phyloP scores from a whole-genome alignment of 2,113 vertebrate species.

The Platichthys flesus region DNA sequence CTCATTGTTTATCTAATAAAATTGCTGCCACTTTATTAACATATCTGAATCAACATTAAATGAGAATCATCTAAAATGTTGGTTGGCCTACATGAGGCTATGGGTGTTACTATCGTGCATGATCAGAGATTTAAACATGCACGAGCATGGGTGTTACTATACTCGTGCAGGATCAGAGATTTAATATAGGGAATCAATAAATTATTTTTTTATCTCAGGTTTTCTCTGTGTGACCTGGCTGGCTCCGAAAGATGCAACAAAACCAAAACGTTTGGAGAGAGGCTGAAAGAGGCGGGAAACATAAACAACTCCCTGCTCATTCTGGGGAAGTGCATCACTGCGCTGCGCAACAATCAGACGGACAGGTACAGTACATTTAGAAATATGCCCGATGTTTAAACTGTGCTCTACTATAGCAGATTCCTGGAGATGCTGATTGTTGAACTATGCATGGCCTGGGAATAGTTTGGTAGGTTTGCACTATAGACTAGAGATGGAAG shows the following conservation, averaged over 20 bases:
- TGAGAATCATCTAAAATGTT: too few species aligned
- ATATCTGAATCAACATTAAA: too few species aligned
- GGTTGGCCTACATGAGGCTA: too few species aligned
- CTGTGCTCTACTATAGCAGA: neutral
- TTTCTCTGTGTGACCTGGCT: constrained; percentile 91
- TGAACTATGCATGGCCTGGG: neutral
- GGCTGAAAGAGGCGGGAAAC: constrained; percentile 91
- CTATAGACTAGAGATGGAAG: too few species aligned
- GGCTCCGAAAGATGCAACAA: constrained; percentile 92
- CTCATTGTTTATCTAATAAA: too few species aligned
- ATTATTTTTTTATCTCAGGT: constrained; percentile 61
- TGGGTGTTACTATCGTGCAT: neutral
- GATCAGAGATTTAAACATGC: neutral
- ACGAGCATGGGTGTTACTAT: too few species aligned
- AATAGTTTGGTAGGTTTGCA: neutral
- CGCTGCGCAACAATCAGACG: constrained; percentile 86
- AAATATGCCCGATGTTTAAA: neutral
- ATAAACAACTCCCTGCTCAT: constrained; percentile 93
- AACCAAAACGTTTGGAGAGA: constrained; percentile 88
- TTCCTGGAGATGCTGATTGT: neutral
- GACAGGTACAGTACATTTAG: constrained; percentile 39
- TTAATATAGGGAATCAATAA: neutral
- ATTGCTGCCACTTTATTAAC: too few species aligned
- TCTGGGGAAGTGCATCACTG: constrained; percentile 90
- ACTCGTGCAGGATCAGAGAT: neutral